phyloP scores from a whole-genome alignment of 2,797 vertebrate genomes.

The Acrocephalus scirpaceus region DNA sequence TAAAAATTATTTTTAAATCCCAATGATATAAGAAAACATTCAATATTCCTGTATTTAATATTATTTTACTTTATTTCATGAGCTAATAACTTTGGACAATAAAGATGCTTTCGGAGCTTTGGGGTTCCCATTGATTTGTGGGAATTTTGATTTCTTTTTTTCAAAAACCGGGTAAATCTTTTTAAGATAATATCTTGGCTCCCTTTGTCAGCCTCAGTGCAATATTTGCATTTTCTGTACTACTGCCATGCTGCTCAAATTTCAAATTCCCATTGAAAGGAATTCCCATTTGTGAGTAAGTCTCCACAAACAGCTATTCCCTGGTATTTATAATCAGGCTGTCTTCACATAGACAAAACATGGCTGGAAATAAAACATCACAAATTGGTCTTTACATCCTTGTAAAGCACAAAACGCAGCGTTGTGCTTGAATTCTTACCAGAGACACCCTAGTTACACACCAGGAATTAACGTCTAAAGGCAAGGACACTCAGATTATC shows the following conservation, averaged over 20 bases:
- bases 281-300: background rate
- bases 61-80: background rate
- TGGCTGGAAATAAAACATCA: background rate
- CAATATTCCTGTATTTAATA: background rate
- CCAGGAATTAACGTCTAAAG: background rate
- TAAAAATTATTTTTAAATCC: background rate
- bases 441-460: background rate
- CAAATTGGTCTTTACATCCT: background rate
- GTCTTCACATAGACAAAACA: background rate
- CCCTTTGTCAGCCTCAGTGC: background rate
- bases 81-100: background rate
- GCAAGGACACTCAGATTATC: background rate
- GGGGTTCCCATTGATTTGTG: background rate
- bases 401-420: fast-evolving
- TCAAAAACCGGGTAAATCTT: background rate
- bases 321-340: background rate
- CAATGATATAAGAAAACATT: background rate
- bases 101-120: background rate
- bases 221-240: background rate
- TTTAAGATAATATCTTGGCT: background rate
- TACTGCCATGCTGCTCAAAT: background rate
- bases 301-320: background rate
- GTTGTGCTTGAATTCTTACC: background rate
- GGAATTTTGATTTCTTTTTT: background rate
- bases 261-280: background rate